phyloP scores from a whole-genome alignment of 2,113 vertebrate genomes.

The Psettodes erumei region DNA sequence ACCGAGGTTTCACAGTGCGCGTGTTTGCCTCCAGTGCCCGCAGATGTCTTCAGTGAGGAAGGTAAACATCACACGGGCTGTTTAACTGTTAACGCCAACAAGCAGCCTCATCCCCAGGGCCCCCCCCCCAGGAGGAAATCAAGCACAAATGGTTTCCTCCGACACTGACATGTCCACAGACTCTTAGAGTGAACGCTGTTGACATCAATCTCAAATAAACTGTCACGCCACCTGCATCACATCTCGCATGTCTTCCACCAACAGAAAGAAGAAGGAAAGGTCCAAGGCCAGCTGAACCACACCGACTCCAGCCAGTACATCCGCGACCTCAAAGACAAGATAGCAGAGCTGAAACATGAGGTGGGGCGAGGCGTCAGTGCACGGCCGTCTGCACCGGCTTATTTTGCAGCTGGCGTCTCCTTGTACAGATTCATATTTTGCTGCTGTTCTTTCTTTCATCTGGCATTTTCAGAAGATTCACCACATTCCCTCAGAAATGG shows the following conservation, averaged over 20 bases:
- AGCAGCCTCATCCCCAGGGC: conserved; percentile 66
- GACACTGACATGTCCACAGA: conserved; percentile 39
- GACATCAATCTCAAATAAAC: too few relatives aligned
- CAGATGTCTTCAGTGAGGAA: conserved; percentile 73
- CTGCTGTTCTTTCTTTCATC: conserved; percentile 49
- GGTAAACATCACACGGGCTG: conserved; percentile 74
- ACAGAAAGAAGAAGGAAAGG: conserved; percentile 98
- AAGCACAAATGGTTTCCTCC: conserved; percentile 52
- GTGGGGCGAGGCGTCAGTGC: conserved; percentile 78
- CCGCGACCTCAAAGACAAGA: conserved; percentile 96
- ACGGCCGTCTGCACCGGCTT: too few relatives aligned
- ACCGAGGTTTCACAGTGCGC: conserved; percentile 47
- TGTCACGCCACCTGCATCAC: neutral
- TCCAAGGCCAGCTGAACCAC: conserved; percentile 97
- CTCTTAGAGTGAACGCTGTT: too few relatives aligned
- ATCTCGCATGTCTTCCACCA: conserved; percentile 21
- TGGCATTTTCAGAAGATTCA: conserved; percentile 22
- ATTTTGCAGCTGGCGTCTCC: neutral
- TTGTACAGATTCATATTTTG: conserved; percentile 36
- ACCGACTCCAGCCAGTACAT: conserved; percentile 97
- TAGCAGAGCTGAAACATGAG: conserved; percentile 94
- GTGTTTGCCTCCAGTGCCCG: conserved; percentile 50
- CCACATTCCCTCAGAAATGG: conserved; percentile 53
- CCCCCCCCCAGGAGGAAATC: conserved; percentile 66
- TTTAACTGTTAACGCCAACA: conserved; percentile 68